A percentile compares a stretch with the other conserved stretches of the same genome.
Conservation (phyloP, 2,888 invertebrate genomes). For the Cataglyphis cursor region DNA sequence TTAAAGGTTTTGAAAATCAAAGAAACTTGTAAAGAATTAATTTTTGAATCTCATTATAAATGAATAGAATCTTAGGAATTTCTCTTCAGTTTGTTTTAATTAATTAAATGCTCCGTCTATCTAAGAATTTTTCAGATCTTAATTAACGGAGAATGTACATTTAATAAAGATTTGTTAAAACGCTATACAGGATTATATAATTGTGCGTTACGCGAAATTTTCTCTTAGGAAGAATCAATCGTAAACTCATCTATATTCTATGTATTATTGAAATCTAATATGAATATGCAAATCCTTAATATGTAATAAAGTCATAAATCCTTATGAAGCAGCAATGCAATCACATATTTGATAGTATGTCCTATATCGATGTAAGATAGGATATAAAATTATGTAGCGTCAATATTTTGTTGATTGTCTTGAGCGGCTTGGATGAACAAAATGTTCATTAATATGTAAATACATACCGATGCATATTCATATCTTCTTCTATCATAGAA, state of each 20-base stretch:
- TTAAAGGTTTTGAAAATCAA: constrained; percentile 28
- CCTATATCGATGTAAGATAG: background rate
- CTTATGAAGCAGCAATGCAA: background rate
- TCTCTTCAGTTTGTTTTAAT: constrained; percentile 1
- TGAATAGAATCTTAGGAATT: background rate
- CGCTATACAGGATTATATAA: background rate
- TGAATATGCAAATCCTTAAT: background rate
- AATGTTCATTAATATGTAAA: background rate
- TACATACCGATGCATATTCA: background rate
- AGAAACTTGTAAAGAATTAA: background rate
- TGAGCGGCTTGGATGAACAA: background rate
- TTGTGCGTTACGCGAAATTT: background rate
- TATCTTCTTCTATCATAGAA: background rate
- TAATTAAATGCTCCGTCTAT: constrained; percentile 13
- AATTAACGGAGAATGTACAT: constrained; percentile 3
- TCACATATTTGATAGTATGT: background rate
- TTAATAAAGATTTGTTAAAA: constrained; percentile 17
- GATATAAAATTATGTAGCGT: background rate
- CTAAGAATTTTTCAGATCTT: constrained; percentile 6
- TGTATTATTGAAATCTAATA: background rate
- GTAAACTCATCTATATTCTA: background rate
- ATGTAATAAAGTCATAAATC: background rate
- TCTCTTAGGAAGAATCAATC: background rate
- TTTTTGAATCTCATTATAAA: constrained; percentile 16
- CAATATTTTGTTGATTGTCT: constrained; percentile 14